Base-by-base conservation (phyloP, 2,888 invertebrate species). In the Andrena trimmerana region DNA sequence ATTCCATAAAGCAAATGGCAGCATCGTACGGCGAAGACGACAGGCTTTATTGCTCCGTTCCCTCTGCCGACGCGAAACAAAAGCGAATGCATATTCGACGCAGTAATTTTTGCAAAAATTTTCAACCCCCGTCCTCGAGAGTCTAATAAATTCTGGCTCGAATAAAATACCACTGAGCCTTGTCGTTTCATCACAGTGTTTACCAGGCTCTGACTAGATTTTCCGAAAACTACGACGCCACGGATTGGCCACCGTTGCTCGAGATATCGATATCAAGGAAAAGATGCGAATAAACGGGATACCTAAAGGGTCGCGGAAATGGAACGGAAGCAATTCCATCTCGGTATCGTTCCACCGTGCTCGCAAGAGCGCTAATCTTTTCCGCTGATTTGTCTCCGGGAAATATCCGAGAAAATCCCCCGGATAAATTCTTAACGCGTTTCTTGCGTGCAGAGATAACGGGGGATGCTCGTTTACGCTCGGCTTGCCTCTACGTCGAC, bases 341-440 rank as follows among this genome's bases (percentile, higher is more conserved):
- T 8, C 31, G 60, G 57, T 42, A 48, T 8, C 2, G 50, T 50
- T 48, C 48, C 67, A 20, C 42, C 1, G 13, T 48, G 24, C 24
- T 50, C 31, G 10, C 29, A 7, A 57, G 48, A 48, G 31, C 33
- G 48, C 13, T 48, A 68, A 50, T 29, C 24, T 60, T 52, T 27
- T 36, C n/a, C 52, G n/a, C 24, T 60, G 48, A 60, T 52, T 5
- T 13, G 60, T 36, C 60, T 33, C 2, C 24, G 27, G n/a, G 24
- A n/a, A n/a, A 29, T 13, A 3, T 7, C 48, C 36, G 13, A 57
- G 52, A 16, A 20, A 66, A 66, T 33, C 36, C 70, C n/a, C 33
- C 6, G 36, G 54, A 75, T 76, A 72, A 81, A 68, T 71, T 77
- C 57, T 63, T 68, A 77, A 81, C 66, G 54, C 13, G 13, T 10